Percentiles rank a stretch among this genome's conserved stretches.
Conservation (phyloP, 30 jellyfish, hydroid and myxozoan genomes). For the Catostylus mosaicus region DNA sequence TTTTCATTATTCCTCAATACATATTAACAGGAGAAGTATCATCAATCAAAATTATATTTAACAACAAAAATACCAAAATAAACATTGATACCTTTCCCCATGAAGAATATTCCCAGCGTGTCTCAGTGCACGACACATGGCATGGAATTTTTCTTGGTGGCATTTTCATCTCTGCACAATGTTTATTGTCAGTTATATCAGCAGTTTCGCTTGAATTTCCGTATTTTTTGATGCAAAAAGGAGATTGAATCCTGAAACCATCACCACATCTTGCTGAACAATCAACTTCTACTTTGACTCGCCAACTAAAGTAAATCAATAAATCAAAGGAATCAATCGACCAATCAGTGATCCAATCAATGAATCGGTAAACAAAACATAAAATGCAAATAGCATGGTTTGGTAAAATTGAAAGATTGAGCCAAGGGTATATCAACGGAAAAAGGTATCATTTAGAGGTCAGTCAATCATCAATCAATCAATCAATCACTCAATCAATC, state of each 20-base stretch:
- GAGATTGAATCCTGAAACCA: constrained; percentile 75
- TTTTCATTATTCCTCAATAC: no score
- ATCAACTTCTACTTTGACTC: constrained; percentile 56
- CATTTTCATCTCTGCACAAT: constrained; percentile 52
- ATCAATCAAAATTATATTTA: no score
- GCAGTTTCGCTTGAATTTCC: constrained; percentile 51
- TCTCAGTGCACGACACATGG: constrained; percentile 73
- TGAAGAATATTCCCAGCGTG: constrained; percentile 82
- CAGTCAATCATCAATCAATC: neutral
- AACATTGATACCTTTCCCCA: constrained; percentile 97
- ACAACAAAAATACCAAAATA: no score
- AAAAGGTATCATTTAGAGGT: no score
- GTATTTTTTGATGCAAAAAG: constrained; percentile 68
- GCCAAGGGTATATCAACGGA: no score
- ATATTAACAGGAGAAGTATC: no score
- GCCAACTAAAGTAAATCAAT: constrained; percentile 65
- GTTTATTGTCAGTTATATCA: constrained; percentile 63
- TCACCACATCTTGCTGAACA: constrained; percentile 92
- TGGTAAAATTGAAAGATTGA: no score
- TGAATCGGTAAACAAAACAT: no score
- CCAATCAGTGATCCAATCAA: no score
- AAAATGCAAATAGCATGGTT: no score
- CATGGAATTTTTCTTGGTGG: constrained; percentile 83
- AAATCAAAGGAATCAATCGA: neutral
- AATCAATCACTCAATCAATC: neutral